Base-by-base conservation (phyloP, 2,888 invertebrate species). In the Drosophila phalerata region DNA sequence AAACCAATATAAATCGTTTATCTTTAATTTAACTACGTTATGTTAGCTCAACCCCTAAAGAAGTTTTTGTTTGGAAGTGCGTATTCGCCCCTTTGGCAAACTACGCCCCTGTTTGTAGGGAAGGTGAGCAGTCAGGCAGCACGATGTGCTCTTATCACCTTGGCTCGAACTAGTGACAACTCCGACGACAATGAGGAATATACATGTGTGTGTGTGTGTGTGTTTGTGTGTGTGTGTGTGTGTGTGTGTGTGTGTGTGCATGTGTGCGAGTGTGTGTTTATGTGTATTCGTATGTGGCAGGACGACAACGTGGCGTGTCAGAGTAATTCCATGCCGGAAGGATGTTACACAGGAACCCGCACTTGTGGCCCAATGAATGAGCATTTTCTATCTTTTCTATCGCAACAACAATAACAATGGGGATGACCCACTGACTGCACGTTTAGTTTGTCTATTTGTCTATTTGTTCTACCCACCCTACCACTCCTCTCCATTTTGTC, bases 251-350 rank as follows among this genome's bases (percentile, higher is more conserved):
- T n/a, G 48, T 37, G 19, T 38, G 38, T 17, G 17, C 8, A 30
- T 9, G 49, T 11, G 40, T 43, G 34, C 51, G 17, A n/a, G 34
- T n/a, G n/a, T n/a, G n/a, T n/a, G n/a, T n/a, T n/a, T n/a, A n/a
- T n/a, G n/a, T n/a, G 22, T 22, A 4, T 22, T 22, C 22, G 22
- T 22, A 22, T 52, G 17, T n/a, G 51, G 19, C 42, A 52, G 57
- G 52, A 77, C 61, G 55, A 67, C 71, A 53, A 52, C 43, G 42
- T 68, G 69, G 56, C 66, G 72, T 76, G 72, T 51, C 69, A 47
- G 62, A 66, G 75, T 69, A 73, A 81, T 81, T 76, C 69, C 45
- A 71, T 65, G 75, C 76, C 84, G 84, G 77, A 85, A 86, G 84
- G 70, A 81, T 85, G 76, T 84, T 62, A 70, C 74, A 74, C 81